Base-by-base conservation (phyloP, 2,113 vertebrate species). In the Esox niger region DNA sequence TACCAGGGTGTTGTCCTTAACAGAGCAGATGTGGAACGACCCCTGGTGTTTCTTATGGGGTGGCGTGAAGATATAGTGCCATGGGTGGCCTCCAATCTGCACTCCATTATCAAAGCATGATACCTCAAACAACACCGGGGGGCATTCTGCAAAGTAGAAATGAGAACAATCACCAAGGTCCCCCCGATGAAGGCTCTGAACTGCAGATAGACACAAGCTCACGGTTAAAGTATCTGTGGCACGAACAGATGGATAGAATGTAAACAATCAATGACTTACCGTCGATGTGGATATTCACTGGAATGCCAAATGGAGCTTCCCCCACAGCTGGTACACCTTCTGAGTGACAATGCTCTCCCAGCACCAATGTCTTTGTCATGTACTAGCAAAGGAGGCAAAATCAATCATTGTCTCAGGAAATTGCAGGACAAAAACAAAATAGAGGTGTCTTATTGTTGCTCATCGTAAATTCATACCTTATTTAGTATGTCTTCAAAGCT, bases 61-160 rank as follows among this genome's bases (percentile, higher is more conserved):
- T 35, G 95, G 96, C 33, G 96, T 98, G 84, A 95, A 93, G 86
- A 99, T 98, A 78, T 94, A 98, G 87, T 99, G 95, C 95, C 96
- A 99, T 29, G 97, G 97, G 75, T 92, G 92, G 69, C 96, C 95
- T 84, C 97, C 97, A 56, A 99, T 95, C 87, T 98, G 95, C 82
- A 99, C 90, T 47, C 93, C 91, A 57, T 93, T 95, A 79, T 94
- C 91, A 82, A 94, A 89, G 62, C 93, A 95, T 52, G 92, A 91
- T 64, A 95, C 92, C 84, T 98, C 94, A 81, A 98, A 98, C 71
- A 98, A 90, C 72, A 94, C 85, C n/a, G 94, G 92, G 55, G 91
- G 95, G 0, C 79, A 86, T 73, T 94, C 96, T 98, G 88, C 61
- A 79, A 26, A 20, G 76, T 29, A 80, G 85, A 0, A 74, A 81